Evolutionary conservation across 2,797 vertebrate genomes (phyloP).

Genomic region (Hemibagrus guttatus): DNA sequence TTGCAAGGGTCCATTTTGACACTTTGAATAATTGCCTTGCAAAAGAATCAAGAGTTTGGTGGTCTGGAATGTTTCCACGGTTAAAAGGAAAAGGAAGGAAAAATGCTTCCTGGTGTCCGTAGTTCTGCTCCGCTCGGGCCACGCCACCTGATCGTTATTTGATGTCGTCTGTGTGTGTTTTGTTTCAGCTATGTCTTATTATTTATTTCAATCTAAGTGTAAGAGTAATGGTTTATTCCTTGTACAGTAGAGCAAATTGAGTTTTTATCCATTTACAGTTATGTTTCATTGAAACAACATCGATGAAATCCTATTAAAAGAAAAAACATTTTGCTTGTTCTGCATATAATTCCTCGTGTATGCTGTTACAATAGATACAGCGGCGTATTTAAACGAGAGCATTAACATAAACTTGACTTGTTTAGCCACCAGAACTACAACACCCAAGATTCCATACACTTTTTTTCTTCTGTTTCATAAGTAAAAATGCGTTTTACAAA

Average conservation of each 20-base stretch:
- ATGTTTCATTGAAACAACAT: neutral
- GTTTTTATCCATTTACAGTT: neutral
- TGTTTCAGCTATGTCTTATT: neutral
- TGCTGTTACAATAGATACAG: neutral
- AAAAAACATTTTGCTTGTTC: no score
- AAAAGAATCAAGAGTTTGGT: constrained; percentile 37
- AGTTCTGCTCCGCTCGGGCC: neutral
- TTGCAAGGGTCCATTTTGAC: constrained; percentile 70
- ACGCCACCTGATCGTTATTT: neutral
- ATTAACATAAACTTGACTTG: neutral
- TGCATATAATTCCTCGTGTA: neutral
- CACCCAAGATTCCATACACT: no score
- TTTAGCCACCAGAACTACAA: neutral
- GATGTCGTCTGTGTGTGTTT: neutral
- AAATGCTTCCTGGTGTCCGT: neutral
- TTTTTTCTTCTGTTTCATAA: no score
- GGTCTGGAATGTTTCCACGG: constrained; percentile 19
- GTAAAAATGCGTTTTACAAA: no score
- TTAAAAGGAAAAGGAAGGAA: neutral
- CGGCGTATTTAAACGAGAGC: neutral
- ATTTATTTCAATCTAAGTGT: neutral
- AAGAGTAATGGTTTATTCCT: neutral
- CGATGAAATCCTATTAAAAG: neutral
- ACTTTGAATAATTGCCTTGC: constrained; percentile 68
- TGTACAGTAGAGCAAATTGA: neutral